Evolutionary conservation across 2,113 vertebrate species (phyloP).

Genomic region (Prionailurus viverrinus): DNA sequence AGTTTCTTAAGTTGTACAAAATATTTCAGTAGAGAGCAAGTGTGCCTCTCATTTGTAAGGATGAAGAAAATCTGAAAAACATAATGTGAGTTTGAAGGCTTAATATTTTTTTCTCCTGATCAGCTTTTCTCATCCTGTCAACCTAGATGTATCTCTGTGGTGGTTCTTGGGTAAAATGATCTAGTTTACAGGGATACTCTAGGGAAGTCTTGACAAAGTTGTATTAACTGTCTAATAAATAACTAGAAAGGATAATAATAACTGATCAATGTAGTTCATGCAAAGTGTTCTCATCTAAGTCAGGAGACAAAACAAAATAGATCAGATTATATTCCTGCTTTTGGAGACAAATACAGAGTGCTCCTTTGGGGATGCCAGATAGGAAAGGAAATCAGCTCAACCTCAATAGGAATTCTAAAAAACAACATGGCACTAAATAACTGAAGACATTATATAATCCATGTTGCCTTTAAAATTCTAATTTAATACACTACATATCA

Average conservation of each 20-base stretch:
- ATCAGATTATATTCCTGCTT: conserved; percentile 80
- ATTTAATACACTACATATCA: conserved; percentile 28
- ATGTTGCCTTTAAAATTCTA: conserved; percentile 36
- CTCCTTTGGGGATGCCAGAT: conserved; percentile 71
- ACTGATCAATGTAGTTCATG: conserved; percentile 86
- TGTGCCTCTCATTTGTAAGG: neutral
- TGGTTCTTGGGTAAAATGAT: conserved; percentile 85
- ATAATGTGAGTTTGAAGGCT: neutral
- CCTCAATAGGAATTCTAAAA: conserved; percentile 13
- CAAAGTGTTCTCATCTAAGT: conserved; percentile 81
- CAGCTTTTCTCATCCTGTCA: conserved; percentile 56
- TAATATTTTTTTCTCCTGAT: neutral
- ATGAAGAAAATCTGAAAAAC: neutral
- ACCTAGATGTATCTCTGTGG: conserved; percentile 63
- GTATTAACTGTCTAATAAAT: conserved; percentile 88
- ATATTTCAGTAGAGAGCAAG: neutral
- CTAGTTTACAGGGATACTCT: conserved; percentile 80
- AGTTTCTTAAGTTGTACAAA: neutral
- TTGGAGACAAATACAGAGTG: conserved; percentile 56
- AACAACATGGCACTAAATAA: neutral
- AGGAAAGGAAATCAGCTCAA: conserved; percentile 60
- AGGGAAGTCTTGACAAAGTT: conserved; percentile 83
- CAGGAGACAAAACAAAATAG: conserved; percentile 84
- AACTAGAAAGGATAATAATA: conserved; percentile 80
- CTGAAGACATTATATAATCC: conserved; percentile 46